Evolutionary conservation across 2,888 invertebrate genomes (phyloP).

Genomic region (Cryptocheilus praepositus): DNA sequence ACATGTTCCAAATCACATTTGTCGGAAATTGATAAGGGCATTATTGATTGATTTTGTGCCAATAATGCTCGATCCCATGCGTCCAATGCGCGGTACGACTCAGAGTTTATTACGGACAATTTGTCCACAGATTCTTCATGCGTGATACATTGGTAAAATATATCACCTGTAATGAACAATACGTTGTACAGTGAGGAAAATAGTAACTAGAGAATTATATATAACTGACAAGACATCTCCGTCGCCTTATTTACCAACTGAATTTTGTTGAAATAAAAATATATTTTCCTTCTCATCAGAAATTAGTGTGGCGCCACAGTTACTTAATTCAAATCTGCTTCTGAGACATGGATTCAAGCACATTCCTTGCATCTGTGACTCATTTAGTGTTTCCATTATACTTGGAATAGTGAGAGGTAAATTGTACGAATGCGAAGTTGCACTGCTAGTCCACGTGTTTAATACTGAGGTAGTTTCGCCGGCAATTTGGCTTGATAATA

Average conservation of each 20-base stretch:
- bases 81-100: slow-evolving; percentile 59
- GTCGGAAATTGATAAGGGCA: slow-evolving; percentile 58
- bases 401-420: slow-evolving; percentile 64
- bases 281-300: slow-evolving; percentile 47
- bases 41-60: slow-evolving; percentile 44
- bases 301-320: slow-evolving; percentile 58
- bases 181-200: background rate
- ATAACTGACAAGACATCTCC: background rate
- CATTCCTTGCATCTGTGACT: slow-evolving; percentile 62
- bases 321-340: slow-evolving; percentile 62
- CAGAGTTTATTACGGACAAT: slow-evolving; percentile 58
- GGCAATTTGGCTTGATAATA: slow-evolving; percentile 63
- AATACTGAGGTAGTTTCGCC: slow-evolving; percentile 64
- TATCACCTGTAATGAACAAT: slow-evolving; percentile 58
- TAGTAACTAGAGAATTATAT: background rate
- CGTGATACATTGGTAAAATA: slow-evolving; percentile 70
- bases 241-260: slow-evolving; percentile 57
- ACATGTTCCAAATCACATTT: slow-evolving; percentile 57
- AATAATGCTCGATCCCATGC: slow-evolving; percentile 63
- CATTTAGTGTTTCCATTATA: slow-evolving; percentile 60
- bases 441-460: slow-evolving; percentile 63
- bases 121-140: slow-evolving; percentile 53
- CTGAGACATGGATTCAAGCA: slow-evolving; percentile 65
- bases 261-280: slow-evolving; percentile 66
- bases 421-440: slow-evolving; percentile 59